Evolutionary conservation across 2,888 invertebrate genomes (phyloP).

Genomic region (Chamaedrilus cognettii): DNA sequence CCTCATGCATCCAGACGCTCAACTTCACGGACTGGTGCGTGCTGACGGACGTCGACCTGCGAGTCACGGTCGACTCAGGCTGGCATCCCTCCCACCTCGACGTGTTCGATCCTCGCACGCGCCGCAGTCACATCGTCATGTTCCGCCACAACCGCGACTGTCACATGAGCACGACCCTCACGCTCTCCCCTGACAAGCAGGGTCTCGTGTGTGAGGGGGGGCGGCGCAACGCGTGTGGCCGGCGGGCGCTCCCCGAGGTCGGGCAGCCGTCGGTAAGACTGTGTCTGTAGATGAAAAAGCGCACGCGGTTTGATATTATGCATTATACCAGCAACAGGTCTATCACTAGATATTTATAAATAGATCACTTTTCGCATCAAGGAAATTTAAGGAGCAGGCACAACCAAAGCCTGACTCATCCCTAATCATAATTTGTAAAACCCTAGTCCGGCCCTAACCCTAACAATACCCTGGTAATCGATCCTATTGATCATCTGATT

Average conservation of each 20-base stretch:
- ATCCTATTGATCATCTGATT: too few relatives aligned
- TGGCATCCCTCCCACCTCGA: constrained; percentile 36
- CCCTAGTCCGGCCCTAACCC: too few relatives aligned
- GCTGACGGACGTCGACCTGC: constrained; percentile 31
- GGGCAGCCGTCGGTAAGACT: constrained; percentile 30
- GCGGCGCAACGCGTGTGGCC: constrained; percentile 31
- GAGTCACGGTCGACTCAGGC: constrained; percentile 28
- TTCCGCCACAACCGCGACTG: constrained; percentile 32
- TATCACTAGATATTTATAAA: too few relatives aligned
- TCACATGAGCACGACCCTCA: constrained; percentile 29
- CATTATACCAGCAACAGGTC: too few relatives aligned
- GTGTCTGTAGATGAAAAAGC: too few relatives aligned
- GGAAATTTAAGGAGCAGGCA: too few relatives aligned
- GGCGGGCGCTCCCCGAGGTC: constrained; percentile 28
- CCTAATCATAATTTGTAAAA: too few relatives aligned
- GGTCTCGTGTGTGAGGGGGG: constrained; percentile 33
- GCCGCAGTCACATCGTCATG: constrained; percentile 23
- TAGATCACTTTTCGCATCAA: too few relatives aligned
- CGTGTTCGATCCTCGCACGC: constrained; percentile 29
- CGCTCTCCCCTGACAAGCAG: constrained; percentile 35
- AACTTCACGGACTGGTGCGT: constrained; percentile 37
- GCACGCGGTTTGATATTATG: too few relatives aligned
- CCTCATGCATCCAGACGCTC: constrained; percentile 28
- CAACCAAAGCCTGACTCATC: too few relatives aligned
- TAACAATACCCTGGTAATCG: too few relatives aligned